A percentile compares a stretch with the other conserved stretches of the same genome.
These are phyloP conservation scores for Styela clava DNA, from an alignment of 23 tunicate species.

Conservation along the genomic window DNA sequence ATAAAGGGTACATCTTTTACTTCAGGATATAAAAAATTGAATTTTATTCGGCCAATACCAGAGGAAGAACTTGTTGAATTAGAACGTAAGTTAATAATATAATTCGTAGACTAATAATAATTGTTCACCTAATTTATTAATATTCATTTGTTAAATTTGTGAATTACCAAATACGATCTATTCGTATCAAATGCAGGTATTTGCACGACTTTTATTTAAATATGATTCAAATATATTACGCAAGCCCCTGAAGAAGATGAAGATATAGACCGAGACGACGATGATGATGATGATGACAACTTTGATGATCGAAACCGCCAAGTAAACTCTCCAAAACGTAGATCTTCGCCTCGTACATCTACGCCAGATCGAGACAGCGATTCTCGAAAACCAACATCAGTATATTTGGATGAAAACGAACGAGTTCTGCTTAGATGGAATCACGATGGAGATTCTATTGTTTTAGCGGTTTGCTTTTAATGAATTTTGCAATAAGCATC, in stretches of 20 bases:
- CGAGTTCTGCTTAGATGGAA: not conserved
- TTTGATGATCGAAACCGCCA: not conserved
- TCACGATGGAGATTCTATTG: not conserved
- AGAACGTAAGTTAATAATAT: conserved; percentile 11
- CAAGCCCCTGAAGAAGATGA: conserved; percentile 13
- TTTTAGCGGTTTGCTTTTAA: conserved; percentile 1
- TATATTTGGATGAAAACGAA: not conserved
- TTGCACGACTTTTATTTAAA: too few relatives aligned
- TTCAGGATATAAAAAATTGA: conserved; percentile 3
- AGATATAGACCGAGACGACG: not conserved
- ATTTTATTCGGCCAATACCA: conserved; percentile 7
- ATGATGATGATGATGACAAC: not conserved
- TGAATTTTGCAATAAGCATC: too few relatives aligned
- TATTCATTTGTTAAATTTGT: too few relatives aligned
- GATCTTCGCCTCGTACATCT: not conserved
- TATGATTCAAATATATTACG: too few relatives aligned
- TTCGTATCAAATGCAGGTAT: too few relatives aligned
- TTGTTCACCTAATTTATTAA: too few relatives aligned
- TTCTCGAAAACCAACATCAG: not conserved
- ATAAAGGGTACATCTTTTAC: too few relatives aligned
- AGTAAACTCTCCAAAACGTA: not conserved
- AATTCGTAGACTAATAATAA: too few relatives aligned
- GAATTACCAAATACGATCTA: too few relatives aligned
- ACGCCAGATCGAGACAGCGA: not conserved
- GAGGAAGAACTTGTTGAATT: not conserved